Evolutionary conservation across 2,888 invertebrate genomes (phyloP).

Genomic region (Margaritifera margaritifera): DNA sequence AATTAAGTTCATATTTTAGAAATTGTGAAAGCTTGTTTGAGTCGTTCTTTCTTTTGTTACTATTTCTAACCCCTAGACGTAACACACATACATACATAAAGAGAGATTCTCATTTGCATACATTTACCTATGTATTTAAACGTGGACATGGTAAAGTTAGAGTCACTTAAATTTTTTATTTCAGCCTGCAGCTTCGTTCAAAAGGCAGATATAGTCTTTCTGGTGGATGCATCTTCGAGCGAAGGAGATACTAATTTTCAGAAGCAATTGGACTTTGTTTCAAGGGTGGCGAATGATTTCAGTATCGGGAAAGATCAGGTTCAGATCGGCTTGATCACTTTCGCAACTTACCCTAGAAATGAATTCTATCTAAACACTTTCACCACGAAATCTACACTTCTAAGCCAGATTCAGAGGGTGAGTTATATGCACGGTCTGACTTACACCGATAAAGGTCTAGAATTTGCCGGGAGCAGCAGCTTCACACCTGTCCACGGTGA

Average conservation of each 20-base stretch:
- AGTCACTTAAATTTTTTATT: constrained; percentile 8
- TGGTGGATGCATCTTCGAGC: constrained; percentile 47
- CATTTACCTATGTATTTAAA: constrained; percentile 6
- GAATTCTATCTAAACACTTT: constrained; percentile 52
- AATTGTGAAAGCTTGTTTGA: too few relatives aligned
- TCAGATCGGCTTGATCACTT: constrained; percentile 49
- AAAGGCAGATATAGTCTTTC: constrained; percentile 50
- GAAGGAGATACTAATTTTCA: constrained; percentile 44
- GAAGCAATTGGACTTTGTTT: constrained; percentile 46
- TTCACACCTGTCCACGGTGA: constrained; percentile 35
- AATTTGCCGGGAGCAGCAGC: constrained; percentile 33
- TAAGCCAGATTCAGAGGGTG: constrained; percentile 39
- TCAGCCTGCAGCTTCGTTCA: constrained; percentile 46
- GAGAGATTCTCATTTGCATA: background rate
- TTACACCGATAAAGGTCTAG: constrained; percentile 40
- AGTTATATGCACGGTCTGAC: constrained; percentile 36
- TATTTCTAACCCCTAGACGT: too few relatives aligned
- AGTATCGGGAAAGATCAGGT: constrained; percentile 40
- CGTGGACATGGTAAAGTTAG: background rate
- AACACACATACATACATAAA: background rate
- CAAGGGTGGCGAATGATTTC: constrained; percentile 40
- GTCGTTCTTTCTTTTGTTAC: too few relatives aligned
- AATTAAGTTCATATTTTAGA: too few relatives aligned
- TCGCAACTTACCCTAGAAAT: constrained; percentile 36
- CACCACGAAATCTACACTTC: constrained; percentile 28